These are phyloP conservation scores for Pagrus major DNA, from an alignment of 2,113 vertebrate genomes.

Conservation along the genomic window DNA sequence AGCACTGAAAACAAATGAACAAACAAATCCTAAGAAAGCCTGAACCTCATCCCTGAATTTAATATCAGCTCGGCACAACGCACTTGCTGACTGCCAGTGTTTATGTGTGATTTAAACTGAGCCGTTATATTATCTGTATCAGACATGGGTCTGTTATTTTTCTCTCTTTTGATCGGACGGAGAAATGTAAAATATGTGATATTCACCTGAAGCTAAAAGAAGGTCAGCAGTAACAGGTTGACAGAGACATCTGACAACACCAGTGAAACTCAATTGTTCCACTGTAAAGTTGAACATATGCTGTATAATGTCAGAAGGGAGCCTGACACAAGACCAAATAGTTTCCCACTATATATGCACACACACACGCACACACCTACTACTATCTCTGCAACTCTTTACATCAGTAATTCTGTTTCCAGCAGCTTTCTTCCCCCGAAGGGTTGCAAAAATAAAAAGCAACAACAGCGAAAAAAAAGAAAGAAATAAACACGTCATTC, in stretches of 20 bases:
- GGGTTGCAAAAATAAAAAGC: not conserved
- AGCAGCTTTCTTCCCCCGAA: not conserved
- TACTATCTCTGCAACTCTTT: not conserved
- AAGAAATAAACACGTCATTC: not conserved
- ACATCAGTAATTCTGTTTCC: not conserved
- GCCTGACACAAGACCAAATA: not conserved
- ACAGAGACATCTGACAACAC: constrained; percentile 18
- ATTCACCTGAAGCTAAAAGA: constrained; percentile 59
- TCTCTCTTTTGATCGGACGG: constrained; percentile 29
- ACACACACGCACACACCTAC: not conserved
- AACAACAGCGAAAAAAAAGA: not conserved
- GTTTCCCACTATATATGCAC: not conserved
- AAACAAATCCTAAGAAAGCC: constrained; percentile 58
- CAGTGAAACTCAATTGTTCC: not conserved
- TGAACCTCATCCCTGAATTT: constrained; percentile 44
- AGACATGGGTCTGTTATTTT: constrained; percentile 4
- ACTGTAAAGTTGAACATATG: constrained; percentile 3
- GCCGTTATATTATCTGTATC: constrained; percentile 26
- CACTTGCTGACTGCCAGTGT: constrained; percentile 4
- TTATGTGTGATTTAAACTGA: constrained; percentile 51
- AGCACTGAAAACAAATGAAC: constrained; percentile 42
- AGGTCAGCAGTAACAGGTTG: constrained; percentile 40
- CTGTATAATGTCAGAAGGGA: not conserved
- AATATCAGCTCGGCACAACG: constrained; percentile 29
- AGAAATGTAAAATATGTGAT: constrained; percentile 62